Evolutionary conservation across 1,140 invertebrate species (phyloP).

Genomic region (Forficula auricularia): DNA sequence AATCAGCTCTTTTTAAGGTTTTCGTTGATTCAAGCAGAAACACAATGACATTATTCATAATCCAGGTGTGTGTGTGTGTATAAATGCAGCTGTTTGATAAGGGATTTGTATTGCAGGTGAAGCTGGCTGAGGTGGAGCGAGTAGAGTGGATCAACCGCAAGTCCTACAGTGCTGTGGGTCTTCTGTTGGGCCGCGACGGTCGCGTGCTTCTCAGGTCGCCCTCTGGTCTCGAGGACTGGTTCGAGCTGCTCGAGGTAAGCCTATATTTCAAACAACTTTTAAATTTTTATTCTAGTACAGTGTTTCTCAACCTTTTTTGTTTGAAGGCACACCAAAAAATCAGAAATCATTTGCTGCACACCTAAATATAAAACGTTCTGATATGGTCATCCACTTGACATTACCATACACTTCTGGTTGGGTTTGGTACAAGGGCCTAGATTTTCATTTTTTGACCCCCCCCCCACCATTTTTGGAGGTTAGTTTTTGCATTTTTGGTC

Average conservation of each 20-base stretch:
- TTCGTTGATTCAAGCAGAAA: background rate
- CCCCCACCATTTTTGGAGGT: too few species aligned
- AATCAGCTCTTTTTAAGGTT: slow-evolving; percentile 1
- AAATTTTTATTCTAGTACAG: too few species aligned
- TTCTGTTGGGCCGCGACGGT: slow-evolving; percentile 33
- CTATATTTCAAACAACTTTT: background rate
- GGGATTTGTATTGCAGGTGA: slow-evolving; percentile 32
- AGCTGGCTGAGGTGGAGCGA: slow-evolving; percentile 43
- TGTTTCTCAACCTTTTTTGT: too few species aligned
- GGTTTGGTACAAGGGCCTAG: too few species aligned
- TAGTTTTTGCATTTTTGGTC: too few species aligned
- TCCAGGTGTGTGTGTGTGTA: background rate
- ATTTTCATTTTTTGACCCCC: too few species aligned
- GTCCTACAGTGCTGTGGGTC: slow-evolving; percentile 36
- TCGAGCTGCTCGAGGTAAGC: slow-evolving; percentile 33
- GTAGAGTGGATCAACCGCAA: slow-evolving; percentile 44
- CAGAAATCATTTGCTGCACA: too few species aligned
- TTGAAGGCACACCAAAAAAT: too few species aligned
- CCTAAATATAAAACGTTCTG: too few species aligned
- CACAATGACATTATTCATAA: background rate
- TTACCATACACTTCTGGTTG: too few species aligned
- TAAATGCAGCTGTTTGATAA: too few species aligned
- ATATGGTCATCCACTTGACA: too few species aligned
- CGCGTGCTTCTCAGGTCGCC: slow-evolving; percentile 35
- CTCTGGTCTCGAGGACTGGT: slow-evolving; percentile 40